phyloP scores from a whole-genome alignment of 1,140 invertebrate species.

The Drosophila kurseongensis region DNA sequence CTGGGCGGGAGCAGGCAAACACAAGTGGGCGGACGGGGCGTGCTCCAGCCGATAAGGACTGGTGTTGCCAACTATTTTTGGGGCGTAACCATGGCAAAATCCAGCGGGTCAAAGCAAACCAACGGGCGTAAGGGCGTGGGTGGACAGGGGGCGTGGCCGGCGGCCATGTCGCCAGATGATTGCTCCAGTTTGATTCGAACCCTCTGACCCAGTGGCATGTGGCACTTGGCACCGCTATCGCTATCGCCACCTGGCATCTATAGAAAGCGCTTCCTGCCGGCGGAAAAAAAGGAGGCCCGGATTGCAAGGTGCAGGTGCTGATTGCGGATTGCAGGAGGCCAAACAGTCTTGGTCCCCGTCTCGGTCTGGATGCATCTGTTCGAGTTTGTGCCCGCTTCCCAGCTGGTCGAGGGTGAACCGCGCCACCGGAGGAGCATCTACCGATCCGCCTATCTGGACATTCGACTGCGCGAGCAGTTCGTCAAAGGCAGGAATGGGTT shows the following conservation, averaged over 20 bases:
- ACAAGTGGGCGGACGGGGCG: not conserved
- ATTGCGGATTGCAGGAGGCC: constrained; percentile 11
- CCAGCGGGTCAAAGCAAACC: constrained; percentile 69
- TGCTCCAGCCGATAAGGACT: not conserved
- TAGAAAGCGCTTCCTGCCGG: not conserved
- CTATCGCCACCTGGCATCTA: constrained; percentile 37
- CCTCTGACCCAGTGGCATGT: constrained; percentile 35
- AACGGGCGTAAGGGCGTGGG: not conserved
- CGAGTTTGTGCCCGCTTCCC: constrained; percentile 77
- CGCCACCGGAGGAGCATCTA: constrained; percentile 63
- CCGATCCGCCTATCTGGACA: constrained; percentile 72
- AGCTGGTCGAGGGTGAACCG: constrained; percentile 46
- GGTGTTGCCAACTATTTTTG: constrained; percentile 14
- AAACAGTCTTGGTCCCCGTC: constrained; percentile 17
- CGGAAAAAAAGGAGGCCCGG: not conserved
- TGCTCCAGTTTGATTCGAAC: constrained; percentile 63
- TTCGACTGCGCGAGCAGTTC: constrained; percentile 54
- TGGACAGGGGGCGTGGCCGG: constrained; percentile 7
- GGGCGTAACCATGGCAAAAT: constrained; percentile 59
- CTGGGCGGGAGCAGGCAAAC: not conserved
- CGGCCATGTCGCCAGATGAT: constrained; percentile 47
- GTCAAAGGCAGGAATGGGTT: constrained; percentile 1
- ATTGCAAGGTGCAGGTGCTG: constrained; percentile 12
- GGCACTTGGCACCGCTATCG: constrained; percentile 26
- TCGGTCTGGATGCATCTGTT: constrained; percentile 67